Evolutionary conservation across 2,113 vertebrate genomes (phyloP), one percentile per base, ranked within the genome.

Genomic region (Crocuta crocuta): DNA sequence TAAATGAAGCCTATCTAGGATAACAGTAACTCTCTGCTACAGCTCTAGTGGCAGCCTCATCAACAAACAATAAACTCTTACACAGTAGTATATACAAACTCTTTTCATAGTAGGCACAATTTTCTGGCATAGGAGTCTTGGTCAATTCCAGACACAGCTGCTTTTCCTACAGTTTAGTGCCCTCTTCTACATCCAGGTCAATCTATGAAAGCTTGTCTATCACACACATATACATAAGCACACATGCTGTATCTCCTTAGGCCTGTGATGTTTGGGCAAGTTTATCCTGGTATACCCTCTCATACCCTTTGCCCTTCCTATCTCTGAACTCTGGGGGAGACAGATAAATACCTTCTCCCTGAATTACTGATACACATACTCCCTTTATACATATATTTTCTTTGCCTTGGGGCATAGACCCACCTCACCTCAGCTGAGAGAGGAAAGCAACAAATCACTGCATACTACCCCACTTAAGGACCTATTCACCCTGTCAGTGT

Each of bases 371-470:
- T 39, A 95, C 83, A 97, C 39, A 87, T 3, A 89, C 1, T 89
- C 31, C 63, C 43, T 74, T 97, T 95, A 76, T 76, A 95, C 31
- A 66, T 39, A 58, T 35, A 83, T 31, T 7, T 39, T 89, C 16
- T 97, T 89, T 94, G 58, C 15, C 50, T 91, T 94, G 19, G 61
- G 50, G 15, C 9, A 95, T 0, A 92, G 12, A 87, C 0, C 39
- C 24, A 89, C 33, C 28, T n/a, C 1, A 82, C n/a, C 26, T 78
- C 74, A 94, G 45, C 24, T 95, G 91, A 94, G 63, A 87, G 16
- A 95, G 48, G 43, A 86, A 97, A 95, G 35, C 63, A 96, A 81
- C 68, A 28, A 76, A 53, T 79, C 48, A 71, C 16, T 93, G n/a
- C 10, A 58, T 39, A 55, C 35, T 63, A 93, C 3, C 31, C 70